These are phyloP conservation scores for Enteromius unitaeniatus DNA, from an alignment of 2,797 vertebrate species.

Conservation along the genomic window DNA sequence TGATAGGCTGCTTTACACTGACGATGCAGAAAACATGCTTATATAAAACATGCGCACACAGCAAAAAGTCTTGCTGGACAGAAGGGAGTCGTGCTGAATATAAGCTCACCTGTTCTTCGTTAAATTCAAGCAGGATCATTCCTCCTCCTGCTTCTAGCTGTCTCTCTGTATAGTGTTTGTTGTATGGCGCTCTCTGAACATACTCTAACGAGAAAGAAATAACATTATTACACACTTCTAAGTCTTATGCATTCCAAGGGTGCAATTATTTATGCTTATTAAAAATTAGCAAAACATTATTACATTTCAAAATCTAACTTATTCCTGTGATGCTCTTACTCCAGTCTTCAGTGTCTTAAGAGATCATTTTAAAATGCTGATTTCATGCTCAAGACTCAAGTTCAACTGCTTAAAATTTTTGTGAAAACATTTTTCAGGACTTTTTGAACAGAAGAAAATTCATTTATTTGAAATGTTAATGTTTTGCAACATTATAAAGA, in stretches of 20 bases:
- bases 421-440: background rate
- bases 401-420: background rate
- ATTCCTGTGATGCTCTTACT: background rate
- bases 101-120: conserved; percentile 88
- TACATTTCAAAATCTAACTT: background rate
- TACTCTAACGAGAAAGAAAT: conserved; percentile 76
- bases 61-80: background rate
- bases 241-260: background rate
- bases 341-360: background rate
- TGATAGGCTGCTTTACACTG: conserved; percentile 94
- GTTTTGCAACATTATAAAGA: background rate
- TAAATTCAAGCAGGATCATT: conserved; percentile 92
- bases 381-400: background rate
- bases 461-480: background rate
- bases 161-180: conserved; percentile 86
- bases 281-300: background rate
- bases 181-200: conserved; percentile 85
- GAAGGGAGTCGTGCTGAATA: background rate
- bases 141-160: conserved; percentile 94
- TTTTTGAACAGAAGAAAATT: background rate
- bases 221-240: background rate
- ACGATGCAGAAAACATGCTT: conserved; percentile 19
- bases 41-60: background rate
- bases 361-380: background rate
- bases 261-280: background rate